Evolutionary conservation across 2,888 invertebrate genomes (phyloP), one percentile per base, ranked within the genome.

Genomic region (Bugula neritina): DNA sequence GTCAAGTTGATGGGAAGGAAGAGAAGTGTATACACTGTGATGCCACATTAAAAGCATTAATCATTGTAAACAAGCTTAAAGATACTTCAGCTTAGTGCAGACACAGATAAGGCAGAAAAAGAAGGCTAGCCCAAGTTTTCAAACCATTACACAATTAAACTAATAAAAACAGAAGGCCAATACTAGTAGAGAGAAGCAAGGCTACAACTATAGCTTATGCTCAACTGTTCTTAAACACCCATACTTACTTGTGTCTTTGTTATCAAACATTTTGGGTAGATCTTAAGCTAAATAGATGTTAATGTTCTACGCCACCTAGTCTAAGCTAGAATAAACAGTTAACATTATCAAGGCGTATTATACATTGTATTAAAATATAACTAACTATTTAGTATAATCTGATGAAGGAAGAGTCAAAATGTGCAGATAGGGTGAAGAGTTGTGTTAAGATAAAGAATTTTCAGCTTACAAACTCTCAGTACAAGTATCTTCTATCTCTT

Each of bases 361-460:
- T 63, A 63, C 63, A 63, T 63, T 63, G 63, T 63, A 63, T 63
- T 63, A 63, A 25, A 63, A 27, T 63, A 63, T 31, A 43, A 63
- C 63, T 63, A 27, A 31, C 31, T 63, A 63, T 63, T 63, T 63
- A 63, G 21, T 63, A 27, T 63, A 55, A 63, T 63, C 43, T 43
- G 5, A 43, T 43, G 43, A 43, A 17, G 43, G 10, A 10, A 43
- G 43, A 43, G 43, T 43, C 63, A 63, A 25, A 31, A 31, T 63
- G 63, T 63, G 31, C 25, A 63, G 27, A 63, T 31, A 63, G 5
- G 31, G 63, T 63, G 63, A 63, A 63, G 63, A 29, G 31, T 21
- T 34, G 27, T 34, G 31, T 27, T 55, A 17, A 63, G 63, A 63
- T 63, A 63, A 63, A 31, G 31, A 27, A 3, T 10, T 17, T 10